Evolutionary conservation across 1,140 invertebrate genomes (phyloP), one percentile per base, ranked within the genome.

Genomic region (Papilio machaon): DNA sequence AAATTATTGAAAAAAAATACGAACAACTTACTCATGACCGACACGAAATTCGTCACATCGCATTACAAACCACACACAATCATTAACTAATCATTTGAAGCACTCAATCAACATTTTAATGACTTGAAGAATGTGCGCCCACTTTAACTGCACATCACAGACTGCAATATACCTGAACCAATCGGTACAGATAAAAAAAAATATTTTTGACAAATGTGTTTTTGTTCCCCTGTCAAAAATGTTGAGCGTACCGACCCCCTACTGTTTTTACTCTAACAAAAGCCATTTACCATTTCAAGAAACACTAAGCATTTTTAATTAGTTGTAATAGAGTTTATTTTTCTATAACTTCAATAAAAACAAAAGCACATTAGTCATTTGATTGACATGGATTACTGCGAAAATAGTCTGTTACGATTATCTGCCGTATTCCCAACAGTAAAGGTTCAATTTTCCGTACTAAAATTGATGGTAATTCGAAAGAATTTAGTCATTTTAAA

Each of bases 401-500:
- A 82, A 80, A 79, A 77, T 60, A 52, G 15, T 19, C 47, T 58
- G 35, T 17, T 46, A 70, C 23, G 52, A 43, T 23, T 73, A 64
- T 60, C 43, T 43, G 10, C 64, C 79, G 81, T 84, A 85, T 74
- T 30, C 7, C 46, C 35, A 35, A 1, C 23, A 19, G 35, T 82
- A 83, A 90, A 82, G 54, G 73, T 79, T 70, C 38, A 84, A 79
- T 82, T 82, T 88, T 46, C 81, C 47, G 58, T 73, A n/a, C 58
- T n/a, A 38, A 47, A 47, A 52, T 46, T 52, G 38, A 49, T 81
- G 67, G 49, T 52, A 9, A 60, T 81, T 79, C 78, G n/a, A 79
- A 88, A 83, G 87, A 90, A 92, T 91, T 89, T 88, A 89, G 87
- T 88, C 86, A 88, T 92, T 91, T 89, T 84, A 58, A 85, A 89